Percentiles rank a stretch among this genome's conserved stretches.
Evolutionary conservation across 2,888 invertebrate genomes (phyloP).

Genomic region (Rhabditoides inermis): DNA sequence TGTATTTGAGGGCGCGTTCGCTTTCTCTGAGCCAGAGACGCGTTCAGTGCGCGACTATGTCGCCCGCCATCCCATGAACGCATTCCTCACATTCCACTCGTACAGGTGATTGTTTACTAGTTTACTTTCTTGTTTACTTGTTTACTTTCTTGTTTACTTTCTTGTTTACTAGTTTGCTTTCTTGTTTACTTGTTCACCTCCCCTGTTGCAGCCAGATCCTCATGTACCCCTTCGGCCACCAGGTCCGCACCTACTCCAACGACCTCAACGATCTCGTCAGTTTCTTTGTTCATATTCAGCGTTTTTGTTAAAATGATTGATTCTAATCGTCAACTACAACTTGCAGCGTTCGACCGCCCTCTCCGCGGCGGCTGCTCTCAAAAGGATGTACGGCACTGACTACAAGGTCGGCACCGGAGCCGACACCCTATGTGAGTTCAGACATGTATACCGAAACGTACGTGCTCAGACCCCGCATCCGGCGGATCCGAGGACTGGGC

Average conservation of each 20-base stretch:
- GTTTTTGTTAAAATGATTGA: neutral
- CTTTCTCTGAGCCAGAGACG: conserved; percentile 52
- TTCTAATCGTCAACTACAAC: neutral
- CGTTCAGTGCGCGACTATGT: conserved; percentile 48
- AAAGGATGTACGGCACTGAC: conserved; percentile 45
- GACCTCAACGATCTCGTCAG: conserved; percentile 41
- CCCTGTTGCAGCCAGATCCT: too few relatives aligned
- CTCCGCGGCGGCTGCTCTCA: conserved; percentile 42
- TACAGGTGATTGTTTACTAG: conserved; percentile 32
- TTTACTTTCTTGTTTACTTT: conserved; percentile 39
- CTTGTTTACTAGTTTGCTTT: conserved; percentile 4
- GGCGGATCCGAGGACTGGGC: conserved; percentile 51
- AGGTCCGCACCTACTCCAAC: conserved; percentile 45
- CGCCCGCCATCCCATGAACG: conserved; percentile 32
- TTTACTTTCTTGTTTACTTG: neutral
- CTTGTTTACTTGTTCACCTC: conserved; percentile 3
- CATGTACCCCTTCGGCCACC: conserved; percentile 52
- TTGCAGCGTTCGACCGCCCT: conserved; percentile 44
- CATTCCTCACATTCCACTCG: conserved; percentile 51
- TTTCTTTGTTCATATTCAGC: neutral
- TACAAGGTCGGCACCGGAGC: conserved; percentile 52
- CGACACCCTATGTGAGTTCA: conserved; percentile 40
- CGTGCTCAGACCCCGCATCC: conserved; percentile 34
- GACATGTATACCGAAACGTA: neutral
- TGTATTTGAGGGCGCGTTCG: conserved; percentile 35